Conservation (phyloP, 2,888 invertebrate genomes). For the Amphipoea oculea region DNA sequence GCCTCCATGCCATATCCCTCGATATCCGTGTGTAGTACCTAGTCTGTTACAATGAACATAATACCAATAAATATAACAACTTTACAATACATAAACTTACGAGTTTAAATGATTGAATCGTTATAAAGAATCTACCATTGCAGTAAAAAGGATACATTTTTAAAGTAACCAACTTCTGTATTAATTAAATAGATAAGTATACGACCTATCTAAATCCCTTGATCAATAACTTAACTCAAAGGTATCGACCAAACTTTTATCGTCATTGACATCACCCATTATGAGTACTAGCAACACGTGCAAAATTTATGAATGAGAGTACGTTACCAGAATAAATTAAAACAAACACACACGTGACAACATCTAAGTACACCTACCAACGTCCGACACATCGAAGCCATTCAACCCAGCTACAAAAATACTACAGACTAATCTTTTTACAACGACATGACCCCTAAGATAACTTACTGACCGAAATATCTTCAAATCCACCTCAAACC, state of each 20-base stretch:
- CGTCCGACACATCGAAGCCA: not conserved
- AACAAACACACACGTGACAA: not conserved
- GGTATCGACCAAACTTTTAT: not conserved
- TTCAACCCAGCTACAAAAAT: not conserved
- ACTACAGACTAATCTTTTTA: not conserved
- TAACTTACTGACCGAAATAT: no score
- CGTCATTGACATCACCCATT: constrained; percentile 17
- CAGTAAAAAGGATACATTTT: not conserved
- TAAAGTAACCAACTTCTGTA: no score
- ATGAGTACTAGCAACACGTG: constrained; percentile 1
- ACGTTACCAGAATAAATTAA: constrained; percentile 32
- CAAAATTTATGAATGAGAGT: constrained; percentile 35
- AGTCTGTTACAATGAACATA: no score
- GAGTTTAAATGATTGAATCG: no score
- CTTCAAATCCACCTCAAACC: not conserved
- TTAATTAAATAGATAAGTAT: not conserved
- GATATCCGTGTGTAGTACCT: no score
- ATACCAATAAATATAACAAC: no score
- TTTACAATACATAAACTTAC: no score
- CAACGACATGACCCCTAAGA: not conserved
- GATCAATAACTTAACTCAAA: not conserved
- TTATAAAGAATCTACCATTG: no score
- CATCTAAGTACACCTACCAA: not conserved
- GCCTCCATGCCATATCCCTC: no score
- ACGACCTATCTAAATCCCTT: not conserved